Percentiles rank a stretch among this genome's conserved stretches.
Evolutionary conservation across 2,888 invertebrate species (phyloP).

Genomic region (Lasioglossum zephyrum): DNA sequence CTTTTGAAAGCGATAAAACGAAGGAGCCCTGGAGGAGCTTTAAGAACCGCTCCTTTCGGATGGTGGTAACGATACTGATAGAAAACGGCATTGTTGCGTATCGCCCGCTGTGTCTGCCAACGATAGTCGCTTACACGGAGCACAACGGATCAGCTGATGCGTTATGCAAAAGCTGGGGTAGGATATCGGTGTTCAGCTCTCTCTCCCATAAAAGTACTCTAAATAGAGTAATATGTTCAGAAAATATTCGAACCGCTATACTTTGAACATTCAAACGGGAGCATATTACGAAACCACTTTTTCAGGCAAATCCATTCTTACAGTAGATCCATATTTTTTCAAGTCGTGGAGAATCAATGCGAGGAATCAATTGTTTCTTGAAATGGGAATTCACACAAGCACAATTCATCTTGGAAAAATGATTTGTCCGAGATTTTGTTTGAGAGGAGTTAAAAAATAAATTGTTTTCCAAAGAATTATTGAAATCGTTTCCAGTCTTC

Average conservation of each 20-base stretch:
- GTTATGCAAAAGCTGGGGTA: neutral
- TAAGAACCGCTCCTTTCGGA: slow-evolving; percentile 31
- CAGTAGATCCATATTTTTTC: neutral
- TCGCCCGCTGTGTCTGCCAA: neutral
- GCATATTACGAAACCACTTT: neutral
- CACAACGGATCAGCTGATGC: slow-evolving; percentile 14
- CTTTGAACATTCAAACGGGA: neutral
- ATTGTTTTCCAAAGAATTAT: no score
- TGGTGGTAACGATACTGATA: slow-evolving; percentile 12
- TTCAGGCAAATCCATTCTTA: neutral
- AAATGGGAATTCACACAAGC: neutral
- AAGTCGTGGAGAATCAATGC: no score
- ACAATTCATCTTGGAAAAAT: neutral
- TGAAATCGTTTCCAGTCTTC: no score
- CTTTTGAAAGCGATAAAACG: slow-evolving; percentile 40
- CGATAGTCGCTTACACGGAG: slow-evolving; percentile 10
- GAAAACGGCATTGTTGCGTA: slow-evolving; percentile 15
- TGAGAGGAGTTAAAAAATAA: no score
- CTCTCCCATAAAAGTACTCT: neutral
- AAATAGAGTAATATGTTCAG: neutral
- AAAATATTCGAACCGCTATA: neutral
- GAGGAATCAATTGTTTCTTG: neutral
- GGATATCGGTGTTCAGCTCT: neutral
- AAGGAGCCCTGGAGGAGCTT: slow-evolving; percentile 44
- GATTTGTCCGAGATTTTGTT: no score